These are phyloP conservation scores for Drosophila santomea DNA, from an alignment of 1,140 invertebrate species.

Conservation along the genomic window DNA sequence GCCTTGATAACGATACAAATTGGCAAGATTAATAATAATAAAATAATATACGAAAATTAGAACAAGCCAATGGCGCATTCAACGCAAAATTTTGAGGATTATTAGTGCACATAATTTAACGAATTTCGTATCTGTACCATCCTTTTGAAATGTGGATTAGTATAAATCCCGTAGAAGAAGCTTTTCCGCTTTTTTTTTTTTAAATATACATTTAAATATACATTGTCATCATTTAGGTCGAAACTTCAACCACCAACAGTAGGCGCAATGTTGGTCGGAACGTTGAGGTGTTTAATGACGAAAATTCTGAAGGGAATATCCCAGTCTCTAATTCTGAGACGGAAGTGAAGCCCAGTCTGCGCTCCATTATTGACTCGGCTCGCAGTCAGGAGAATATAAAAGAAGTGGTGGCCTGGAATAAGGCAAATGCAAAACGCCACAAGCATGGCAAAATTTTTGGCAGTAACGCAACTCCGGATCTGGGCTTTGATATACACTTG, in stretches of 20 bases:
- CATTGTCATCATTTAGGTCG: constrained; percentile 15
- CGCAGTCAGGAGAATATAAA: constrained; percentile 86
- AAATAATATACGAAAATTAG: too few relatives aligned
- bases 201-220: not conserved
- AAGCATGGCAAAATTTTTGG: constrained; percentile 66
- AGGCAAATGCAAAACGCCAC: constrained; percentile 71
- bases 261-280: constrained; percentile 46
- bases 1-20: too few relatives aligned
- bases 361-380: constrained; percentile 86
- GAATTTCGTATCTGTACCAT: too few relatives aligned
- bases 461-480: constrained; percentile 27
- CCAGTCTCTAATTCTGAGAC: not conserved
- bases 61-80: too few relatives aligned
- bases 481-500: constrained; percentile 73
- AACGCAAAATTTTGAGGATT: too few relatives aligned
- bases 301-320: constrained; percentile 60
- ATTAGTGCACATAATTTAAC: too few relatives aligned
- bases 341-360: constrained; percentile 48
- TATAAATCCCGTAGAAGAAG: too few relatives aligned
- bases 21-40: too few relatives aligned
- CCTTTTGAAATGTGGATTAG: too few relatives aligned
- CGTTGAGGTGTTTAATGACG: constrained; percentile 74
- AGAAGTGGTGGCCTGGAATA: constrained; percentile 89
- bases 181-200: too few relatives aligned
- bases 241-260: constrained; percentile 45